Percentiles rank a stretch among this genome's conserved stretches.
phyloP scores from a whole-genome alignment of 2,888 invertebrate genomes.

The Pseudococcus longispinus region DNA sequence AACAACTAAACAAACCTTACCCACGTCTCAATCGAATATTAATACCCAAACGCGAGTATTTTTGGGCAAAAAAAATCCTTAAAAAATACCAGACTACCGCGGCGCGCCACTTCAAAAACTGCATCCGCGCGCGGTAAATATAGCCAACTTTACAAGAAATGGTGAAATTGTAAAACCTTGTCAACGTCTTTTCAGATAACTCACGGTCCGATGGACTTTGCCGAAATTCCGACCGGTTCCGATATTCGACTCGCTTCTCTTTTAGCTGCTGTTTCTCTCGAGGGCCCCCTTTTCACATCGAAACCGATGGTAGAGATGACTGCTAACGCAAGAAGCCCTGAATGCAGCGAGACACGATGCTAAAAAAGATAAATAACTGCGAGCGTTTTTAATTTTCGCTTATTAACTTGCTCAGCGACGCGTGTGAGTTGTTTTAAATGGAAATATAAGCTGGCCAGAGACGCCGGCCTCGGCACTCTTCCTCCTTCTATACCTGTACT shows the following conservation, averaged over 20 bases:
- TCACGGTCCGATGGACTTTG: slow-evolving; percentile 15
- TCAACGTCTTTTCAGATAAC: slow-evolving; percentile 39
- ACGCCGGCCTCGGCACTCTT: too few species aligned
- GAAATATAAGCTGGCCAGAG: not conserved
- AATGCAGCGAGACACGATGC: not conserved
- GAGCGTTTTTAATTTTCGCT: not conserved
- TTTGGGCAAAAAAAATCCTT: not conserved
- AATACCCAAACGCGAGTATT: not conserved
- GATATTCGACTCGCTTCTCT: not conserved
- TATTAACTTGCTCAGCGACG: slow-evolving; percentile 9
- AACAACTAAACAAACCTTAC: too few species aligned
- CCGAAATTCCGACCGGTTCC: slow-evolving; percentile 40
- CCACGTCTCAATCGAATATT: too few species aligned
- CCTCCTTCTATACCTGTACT: not conserved
- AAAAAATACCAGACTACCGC: slow-evolving; percentile 25
- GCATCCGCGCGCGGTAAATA: not conserved
- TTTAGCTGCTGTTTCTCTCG: not conserved
- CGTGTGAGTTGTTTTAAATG: not conserved
- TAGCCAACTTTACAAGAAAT: not conserved
- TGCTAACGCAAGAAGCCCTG: not conserved
- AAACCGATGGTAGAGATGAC: not conserved
- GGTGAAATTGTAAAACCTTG: slow-evolving; percentile 44
- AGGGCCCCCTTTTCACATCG: not conserved
- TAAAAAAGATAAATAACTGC: not conserved
- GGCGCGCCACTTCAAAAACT: not conserved